phyloP scores from a whole-genome alignment of 2,113 vertebrate species.

The Corythornis vintsioides region DNA sequence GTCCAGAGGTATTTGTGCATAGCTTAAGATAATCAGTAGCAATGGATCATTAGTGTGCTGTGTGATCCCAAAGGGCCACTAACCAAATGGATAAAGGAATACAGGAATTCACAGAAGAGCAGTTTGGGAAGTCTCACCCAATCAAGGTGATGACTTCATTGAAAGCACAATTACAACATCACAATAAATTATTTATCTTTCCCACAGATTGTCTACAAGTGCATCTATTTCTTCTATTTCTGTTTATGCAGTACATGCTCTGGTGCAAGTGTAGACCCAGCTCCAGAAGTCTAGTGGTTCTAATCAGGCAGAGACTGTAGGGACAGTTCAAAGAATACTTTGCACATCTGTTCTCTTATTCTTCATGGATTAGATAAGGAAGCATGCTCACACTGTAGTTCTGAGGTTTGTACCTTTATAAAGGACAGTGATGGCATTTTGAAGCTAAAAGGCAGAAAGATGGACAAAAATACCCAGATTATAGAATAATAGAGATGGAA shows the following conservation, averaged over 20 bases:
- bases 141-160: background rate
- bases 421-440: background rate
- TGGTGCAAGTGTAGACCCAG: background rate
- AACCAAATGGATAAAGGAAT: background rate
- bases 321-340: background rate
- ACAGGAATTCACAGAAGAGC: background rate
- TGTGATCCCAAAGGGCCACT: background rate
- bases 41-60: background rate
- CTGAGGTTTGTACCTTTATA: background rate
- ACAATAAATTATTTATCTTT: background rate
- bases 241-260: background rate
- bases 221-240: background rate
- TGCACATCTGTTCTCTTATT: background rate
- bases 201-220: background rate
- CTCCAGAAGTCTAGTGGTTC: background rate
- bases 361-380: background rate
- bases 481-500: background rate
- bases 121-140: background rate
- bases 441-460: background rate
- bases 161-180: background rate
- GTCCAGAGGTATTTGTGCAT: background rate
- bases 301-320: background rate
- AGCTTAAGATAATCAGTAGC: background rate
- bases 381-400: background rate
- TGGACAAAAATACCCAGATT: background rate